Base-by-base conservation (phyloP, 2,888 invertebrate species). In the Malthinus seriepunctatus region DNA sequence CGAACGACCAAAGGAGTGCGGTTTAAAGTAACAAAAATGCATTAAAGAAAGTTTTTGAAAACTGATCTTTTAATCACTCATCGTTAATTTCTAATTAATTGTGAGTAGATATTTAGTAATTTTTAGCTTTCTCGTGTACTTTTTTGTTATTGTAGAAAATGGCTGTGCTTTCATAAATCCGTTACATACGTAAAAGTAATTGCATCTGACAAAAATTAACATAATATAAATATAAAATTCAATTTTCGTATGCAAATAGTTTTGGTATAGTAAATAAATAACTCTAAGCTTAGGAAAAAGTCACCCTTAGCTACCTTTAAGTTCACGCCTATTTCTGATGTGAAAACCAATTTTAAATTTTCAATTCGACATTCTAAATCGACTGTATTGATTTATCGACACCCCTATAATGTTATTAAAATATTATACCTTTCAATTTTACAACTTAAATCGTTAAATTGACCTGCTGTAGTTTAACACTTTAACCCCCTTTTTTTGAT, bases 281-380 rank as follows among this genome's bases (percentile, higher is more conserved):
- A 81, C 80, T 80, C 80, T 23, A 80, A 32, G 32, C 5, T 5
- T 23, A 2, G 23, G 23, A 51, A 56, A 8, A 12, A 37, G 48
- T 39, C 51, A 42, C 60, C 60, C 45, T 32, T 80, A 81, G 80
- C 5, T 23, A 80, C 80, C 81, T 80, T 79, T 81, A 80, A 80
- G 79, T 81, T 83, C 83, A 83, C 83, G 82, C 79, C 78, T 79
- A 78, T 79, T 81, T 79, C 80, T 80, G 80, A 81, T 82, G 79
- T 81, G 78, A 78, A 80, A 82, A 81, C 80, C 81, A 82, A 82
- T 82, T 82, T 82, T 82, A 82, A 42, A 42, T 9, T 42, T 42
- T 15, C 23, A 63, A 71, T 73, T 68, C 69, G 72, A 70, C 71
- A 71, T 61, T 52, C 58, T 48, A 57, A 61, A 62, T 64, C 50